Base-by-base conservation (phyloP, 2,113 vertebrate genomes). In the Syngnathus scovelli region DNA sequence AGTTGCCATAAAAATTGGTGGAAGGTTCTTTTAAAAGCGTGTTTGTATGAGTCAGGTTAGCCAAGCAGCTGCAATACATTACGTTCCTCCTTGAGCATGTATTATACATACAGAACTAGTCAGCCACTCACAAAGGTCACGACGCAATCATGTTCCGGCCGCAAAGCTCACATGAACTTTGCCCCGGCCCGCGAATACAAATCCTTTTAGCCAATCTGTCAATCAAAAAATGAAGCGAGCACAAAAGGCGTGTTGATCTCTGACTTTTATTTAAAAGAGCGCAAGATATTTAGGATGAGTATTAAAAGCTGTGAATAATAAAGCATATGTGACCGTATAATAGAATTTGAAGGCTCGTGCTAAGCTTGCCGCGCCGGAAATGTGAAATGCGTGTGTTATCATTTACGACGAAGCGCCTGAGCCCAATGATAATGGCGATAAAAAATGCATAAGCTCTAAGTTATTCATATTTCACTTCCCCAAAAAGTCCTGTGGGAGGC, bases 381-480 rank as follows among this genome's bases (percentile, higher is more conserved):
- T 44, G 38, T 13, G n/a, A 6, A 64, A 33, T 15, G 23, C 64
- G 55, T 68, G 60, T 61, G 73, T 72, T 51, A 71, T 69, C 33
- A 63, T 72, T 54, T 15, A 78, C 60, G 38, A 67, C 61, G 44
- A 75, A 72, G 78, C 69, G 49, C 11, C 19, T 21, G 33, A 3
- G 59, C 56, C 73, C 72, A 66, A 71, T 77, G 56, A 77, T 80
- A 80, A 78, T 69, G 64, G 23, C 27, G 64, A 67, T 76, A 61
- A 76, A 80, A 71, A 72, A 76, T 63, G 13, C 58, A 69, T 68
- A 48, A 69, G 68, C 66, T 71, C 19, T 70, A 62, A 72, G 43
- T 71, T 79, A 75, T 77, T 85, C 39, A 78, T 64, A 61, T 38
- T 43, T 38, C 52, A 71, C 73, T 75, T 69, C 61, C 75, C 36